Evolutionary conservation across 2,113 vertebrate species (phyloP).

Genomic region (Syrmaticus mikado): DNA sequence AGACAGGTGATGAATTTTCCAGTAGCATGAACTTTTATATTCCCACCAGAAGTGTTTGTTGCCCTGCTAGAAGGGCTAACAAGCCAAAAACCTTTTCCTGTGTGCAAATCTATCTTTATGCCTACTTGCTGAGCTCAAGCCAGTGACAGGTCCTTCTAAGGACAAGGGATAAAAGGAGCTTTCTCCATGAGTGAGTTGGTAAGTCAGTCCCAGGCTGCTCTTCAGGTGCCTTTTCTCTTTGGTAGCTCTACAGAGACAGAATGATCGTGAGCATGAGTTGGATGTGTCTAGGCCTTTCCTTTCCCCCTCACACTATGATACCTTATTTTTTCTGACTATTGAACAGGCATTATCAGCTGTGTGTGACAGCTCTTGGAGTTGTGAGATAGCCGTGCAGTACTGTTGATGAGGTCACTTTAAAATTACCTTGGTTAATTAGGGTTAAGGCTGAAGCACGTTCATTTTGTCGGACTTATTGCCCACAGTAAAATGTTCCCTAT

Average conservation of each 20-base stretch:
- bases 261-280: not conserved
- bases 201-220: not conserved
- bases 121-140: not conserved
- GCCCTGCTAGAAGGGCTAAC: not conserved
- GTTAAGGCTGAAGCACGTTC: not conserved
- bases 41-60: not conserved
- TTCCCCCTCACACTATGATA: not conserved
- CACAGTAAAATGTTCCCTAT: not conserved
- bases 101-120: not conserved
- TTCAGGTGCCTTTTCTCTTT: not conserved
- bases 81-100: not conserved
- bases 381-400: not conserved
- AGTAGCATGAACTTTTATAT: not conserved
- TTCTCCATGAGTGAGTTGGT: not conserved
- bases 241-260: not conserved
- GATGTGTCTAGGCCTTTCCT: not conserved
- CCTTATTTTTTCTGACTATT: not conserved
- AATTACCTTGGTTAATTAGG: not conserved
- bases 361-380: not conserved
- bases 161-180: not conserved
- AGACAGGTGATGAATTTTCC: constrained; percentile 35
- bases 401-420: not conserved
- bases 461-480: not conserved
- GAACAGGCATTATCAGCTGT: not conserved
- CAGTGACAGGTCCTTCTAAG: not conserved